Conservation (phyloP, 2,888 invertebrate species). For the Tuta absoluta region DNA sequence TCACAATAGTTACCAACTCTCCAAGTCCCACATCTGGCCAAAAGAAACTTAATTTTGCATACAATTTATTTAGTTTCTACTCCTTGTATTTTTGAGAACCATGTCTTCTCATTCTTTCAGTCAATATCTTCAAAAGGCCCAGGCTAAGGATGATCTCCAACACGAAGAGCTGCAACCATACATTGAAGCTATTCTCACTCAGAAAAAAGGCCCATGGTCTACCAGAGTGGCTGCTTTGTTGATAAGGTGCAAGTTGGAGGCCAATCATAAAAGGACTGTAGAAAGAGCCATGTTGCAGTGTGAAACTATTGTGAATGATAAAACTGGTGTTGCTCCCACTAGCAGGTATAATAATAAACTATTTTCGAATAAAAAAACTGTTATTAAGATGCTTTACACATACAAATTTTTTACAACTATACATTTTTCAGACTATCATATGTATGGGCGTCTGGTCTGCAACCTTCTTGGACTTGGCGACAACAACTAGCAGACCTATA, state of each 20-base stretch:
- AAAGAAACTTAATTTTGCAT: no score
- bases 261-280: slow-evolving; percentile 88
- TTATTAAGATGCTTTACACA: background rate
- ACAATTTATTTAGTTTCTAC: no score
- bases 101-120: slow-evolving; percentile 61
- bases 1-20: background rate
- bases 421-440: slow-evolving; percentile 72
- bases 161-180: slow-evolving; percentile 92
- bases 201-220: slow-evolving; percentile 87
- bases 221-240: slow-evolving; percentile 88
- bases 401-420: background rate
- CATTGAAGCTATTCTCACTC: slow-evolving; percentile 82
- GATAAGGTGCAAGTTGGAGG: slow-evolving; percentile 89
- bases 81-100: background rate
- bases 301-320: slow-evolving; percentile 87
- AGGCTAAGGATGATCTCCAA: slow-evolving; percentile 89
- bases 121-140: slow-evolving; percentile 86
- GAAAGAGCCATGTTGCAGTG: slow-evolving; percentile 94
- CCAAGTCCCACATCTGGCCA: no score
- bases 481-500: slow-evolving; percentile 89
- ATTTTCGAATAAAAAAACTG: background rate
- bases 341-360: slow-evolving; percentile 50
- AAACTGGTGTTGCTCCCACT: slow-evolving; percentile 51
- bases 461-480: slow-evolving; percentile 89
- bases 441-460: slow-evolving; percentile 87